phyloP scores from a whole-genome alignment of 2,113 vertebrate species.

The Myotis davidii region DNA sequence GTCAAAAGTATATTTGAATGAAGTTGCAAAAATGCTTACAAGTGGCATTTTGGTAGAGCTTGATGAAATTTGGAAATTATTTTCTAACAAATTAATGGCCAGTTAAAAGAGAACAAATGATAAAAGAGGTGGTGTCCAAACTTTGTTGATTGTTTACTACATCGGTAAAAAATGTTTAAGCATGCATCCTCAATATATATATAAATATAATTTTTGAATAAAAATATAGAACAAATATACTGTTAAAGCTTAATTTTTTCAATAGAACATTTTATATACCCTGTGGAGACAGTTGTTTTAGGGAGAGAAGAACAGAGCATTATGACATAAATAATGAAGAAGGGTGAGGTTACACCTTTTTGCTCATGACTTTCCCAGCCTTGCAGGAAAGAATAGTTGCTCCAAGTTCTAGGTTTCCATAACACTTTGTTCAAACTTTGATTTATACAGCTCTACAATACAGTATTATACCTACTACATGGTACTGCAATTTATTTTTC shows the following conservation, averaged over 20 bases:
- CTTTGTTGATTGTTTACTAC: neutral
- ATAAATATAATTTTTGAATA: neutral
- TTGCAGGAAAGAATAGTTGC: neutral
- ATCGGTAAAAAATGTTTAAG: constrained; percentile 30
- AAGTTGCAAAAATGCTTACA: constrained; percentile 32
- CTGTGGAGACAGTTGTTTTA: neutral
- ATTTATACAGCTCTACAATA: neutral
- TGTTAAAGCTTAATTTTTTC: neutral
- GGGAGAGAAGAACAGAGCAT: neutral
- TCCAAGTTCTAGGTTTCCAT: neutral
- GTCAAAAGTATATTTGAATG: neutral
- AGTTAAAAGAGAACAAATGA: constrained; percentile 35
- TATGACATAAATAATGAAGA: neutral
- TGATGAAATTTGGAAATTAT: constrained; percentile 42
- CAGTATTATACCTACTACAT: neutral
- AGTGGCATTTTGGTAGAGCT: neutral
- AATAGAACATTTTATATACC: neutral
- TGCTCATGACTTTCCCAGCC: neutral
- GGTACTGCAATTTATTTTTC: neutral
- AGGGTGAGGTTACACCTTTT: neutral
- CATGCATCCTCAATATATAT: neutral
- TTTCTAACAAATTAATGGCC: neutral
- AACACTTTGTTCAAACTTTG: neutral
- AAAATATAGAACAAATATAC: constrained; percentile 8
- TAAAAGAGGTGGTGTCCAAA: neutral